These are phyloP conservation scores for Pseudochirops corinnae DNA, from an alignment of 2,797 vertebrate species.

Conservation along the genomic window DNA sequence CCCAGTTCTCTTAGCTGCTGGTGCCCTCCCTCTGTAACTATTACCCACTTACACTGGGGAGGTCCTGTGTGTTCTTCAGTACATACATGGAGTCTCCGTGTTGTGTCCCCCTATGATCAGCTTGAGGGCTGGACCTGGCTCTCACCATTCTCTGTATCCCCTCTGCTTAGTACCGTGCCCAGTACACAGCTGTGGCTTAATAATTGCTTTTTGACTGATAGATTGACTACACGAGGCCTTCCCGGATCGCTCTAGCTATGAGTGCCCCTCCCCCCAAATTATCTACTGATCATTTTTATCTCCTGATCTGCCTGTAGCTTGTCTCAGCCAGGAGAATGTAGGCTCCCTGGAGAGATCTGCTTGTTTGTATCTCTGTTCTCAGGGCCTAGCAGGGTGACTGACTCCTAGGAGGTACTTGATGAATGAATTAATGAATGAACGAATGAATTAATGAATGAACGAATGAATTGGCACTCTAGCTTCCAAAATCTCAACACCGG, in stretches of 20 bases:
- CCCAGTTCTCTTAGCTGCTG: neutral
- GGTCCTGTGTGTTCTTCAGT: neutral
- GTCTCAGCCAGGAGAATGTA: neutral
- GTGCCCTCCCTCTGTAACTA: neutral
- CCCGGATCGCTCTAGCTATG: neutral
- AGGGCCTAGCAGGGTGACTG: neutral
- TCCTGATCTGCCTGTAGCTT: too few relatives aligned
- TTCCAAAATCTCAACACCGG: neutral
- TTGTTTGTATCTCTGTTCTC: neutral
- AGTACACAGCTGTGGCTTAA: neutral
- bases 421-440: neutral
- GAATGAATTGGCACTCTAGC: neutral
- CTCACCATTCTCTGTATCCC: too few relatives aligned
- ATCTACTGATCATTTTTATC: neutral
- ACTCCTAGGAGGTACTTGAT: neutral
- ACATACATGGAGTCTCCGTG: neutral
- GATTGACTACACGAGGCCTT: neutral
- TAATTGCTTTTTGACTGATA: neutral
- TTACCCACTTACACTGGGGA: neutral
- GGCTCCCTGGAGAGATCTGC: too few relatives aligned
- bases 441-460: neutral
- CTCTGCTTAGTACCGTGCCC: neutral
- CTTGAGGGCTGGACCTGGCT: neutral
- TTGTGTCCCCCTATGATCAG: neutral
- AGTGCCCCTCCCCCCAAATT: neutral